Conservation (phyloP, 2,113 vertebrate genomes). For the Erinaceus europaeus region DNA sequence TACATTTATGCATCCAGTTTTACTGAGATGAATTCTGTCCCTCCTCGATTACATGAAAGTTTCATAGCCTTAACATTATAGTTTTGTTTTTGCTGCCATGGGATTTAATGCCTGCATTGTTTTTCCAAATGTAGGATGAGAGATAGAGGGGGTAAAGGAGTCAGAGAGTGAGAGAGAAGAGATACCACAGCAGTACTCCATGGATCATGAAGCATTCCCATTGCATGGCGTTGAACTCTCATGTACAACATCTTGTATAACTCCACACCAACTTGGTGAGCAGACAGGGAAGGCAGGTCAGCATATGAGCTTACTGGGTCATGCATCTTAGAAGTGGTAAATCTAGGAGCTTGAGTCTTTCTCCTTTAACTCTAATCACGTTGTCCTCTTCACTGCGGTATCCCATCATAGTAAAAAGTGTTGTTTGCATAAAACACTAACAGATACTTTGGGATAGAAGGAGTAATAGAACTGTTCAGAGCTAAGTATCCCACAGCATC, state of each 20-base stretch:
- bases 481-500: constrained; percentile 38
- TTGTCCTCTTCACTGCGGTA: neutral
- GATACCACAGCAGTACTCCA: too few species aligned
- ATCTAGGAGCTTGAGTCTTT: neutral
- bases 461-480: constrained; percentile 55
- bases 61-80: neutral
- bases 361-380: neutral
- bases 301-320: neutral
- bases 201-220: too few species aligned
- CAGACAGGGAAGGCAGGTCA: neutral
- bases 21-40: neutral
- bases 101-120: too few species aligned
- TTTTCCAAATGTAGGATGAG: too few species aligned
- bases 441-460: constrained; percentile 52
- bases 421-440: constrained; percentile 49
- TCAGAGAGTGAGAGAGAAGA: too few species aligned
- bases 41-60: neutral
- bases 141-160: too few species aligned
- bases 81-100: too few species aligned
- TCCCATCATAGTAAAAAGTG: neutral
- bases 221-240: neutral
- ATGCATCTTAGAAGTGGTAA: neutral
- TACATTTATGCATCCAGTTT: neutral
- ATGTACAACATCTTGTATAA: neutral
- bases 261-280: neutral